Evolutionary conservation across 2,797 vertebrate species (phyloP).

Genomic region (Onychomys arenicola): DNA sequence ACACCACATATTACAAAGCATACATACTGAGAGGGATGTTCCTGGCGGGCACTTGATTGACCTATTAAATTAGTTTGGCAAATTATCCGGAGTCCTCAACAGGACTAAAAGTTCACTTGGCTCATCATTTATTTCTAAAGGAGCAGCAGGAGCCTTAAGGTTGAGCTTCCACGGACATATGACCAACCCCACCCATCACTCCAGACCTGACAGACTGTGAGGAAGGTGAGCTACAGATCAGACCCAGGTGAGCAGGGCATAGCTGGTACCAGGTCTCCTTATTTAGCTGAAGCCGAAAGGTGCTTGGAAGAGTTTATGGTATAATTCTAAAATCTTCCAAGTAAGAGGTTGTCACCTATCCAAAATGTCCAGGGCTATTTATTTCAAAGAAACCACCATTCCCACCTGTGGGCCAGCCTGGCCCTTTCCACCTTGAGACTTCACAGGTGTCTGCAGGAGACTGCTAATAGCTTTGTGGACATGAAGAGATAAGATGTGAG

Average conservation of each 20-base stretch:
- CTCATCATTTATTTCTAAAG: not conserved
- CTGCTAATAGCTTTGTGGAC: not conserved
- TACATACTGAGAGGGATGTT: not conserved
- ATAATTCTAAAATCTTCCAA: not conserved
- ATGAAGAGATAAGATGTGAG: too few species aligned
- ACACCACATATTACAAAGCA: not conserved
- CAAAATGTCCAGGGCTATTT: not conserved
- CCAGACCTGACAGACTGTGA: not conserved
- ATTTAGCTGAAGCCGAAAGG: not conserved
- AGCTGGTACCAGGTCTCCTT: not conserved
- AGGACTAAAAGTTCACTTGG: not conserved
- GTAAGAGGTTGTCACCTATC: not conserved
- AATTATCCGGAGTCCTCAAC: not conserved
- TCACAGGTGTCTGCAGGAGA: not conserved
- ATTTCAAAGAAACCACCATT: not conserved
- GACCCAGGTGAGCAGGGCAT: not conserved
- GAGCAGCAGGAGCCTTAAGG: not conserved
- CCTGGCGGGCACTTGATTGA: not conserved
- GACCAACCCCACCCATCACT: too few species aligned
- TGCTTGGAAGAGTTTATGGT: not conserved
- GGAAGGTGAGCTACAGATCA: not conserved
- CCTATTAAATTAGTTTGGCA: not conserved
- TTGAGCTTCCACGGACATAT: too few species aligned
- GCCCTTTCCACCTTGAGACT: not conserved
- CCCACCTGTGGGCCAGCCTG: not conserved